Percentiles rank a stretch among this genome's conserved stretches.
These are phyloP conservation scores for Pocillopora meandrina DNA, from an alignment of 92 coral and sea anemone genomes.

Conservation along the genomic window DNA sequence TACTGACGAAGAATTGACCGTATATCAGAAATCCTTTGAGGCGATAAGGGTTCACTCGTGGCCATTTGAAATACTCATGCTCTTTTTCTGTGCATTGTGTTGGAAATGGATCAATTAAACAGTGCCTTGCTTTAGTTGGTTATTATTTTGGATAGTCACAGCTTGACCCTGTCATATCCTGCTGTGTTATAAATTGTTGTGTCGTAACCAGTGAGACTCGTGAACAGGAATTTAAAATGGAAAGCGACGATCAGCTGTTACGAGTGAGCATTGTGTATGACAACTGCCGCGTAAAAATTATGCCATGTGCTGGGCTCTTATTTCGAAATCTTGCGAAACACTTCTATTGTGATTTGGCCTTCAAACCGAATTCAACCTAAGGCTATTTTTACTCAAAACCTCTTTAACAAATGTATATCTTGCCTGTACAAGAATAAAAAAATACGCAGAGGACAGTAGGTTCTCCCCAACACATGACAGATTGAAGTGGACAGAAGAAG, in stretches of 20 bases:
- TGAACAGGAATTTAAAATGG: slow-evolving; percentile 21
- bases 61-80: slow-evolving; percentile 30
- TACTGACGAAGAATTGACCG: not conserved
- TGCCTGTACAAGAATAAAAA: not conserved
- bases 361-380: not conserved
- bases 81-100: not conserved
- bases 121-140: slow-evolving; percentile 2
- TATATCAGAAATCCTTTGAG: not conserved
- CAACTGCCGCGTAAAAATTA: slow-evolving; percentile 7
- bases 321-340: not conserved
- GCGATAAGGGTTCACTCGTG: not conserved
- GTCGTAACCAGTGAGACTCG: not conserved
- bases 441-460: not conserved
- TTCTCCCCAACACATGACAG: not conserved
- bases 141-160: slow-evolving; percentile 3
- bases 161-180: slow-evolving; percentile 1
- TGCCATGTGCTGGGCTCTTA: slow-evolving; percentile 37
- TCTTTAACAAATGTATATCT: not conserved
- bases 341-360: not conserved
- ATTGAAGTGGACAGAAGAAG: not conserved
- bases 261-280: slow-evolving; percentile 16
- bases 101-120: not conserved
- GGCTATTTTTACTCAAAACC: not conserved
- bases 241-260: slow-evolving; percentile 17
- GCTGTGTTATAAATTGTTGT: slow-evolving; percentile 14